Evolutionary conservation across 2,797 vertebrate species (phyloP).

Genomic region (Squalus acanthias): DNA sequence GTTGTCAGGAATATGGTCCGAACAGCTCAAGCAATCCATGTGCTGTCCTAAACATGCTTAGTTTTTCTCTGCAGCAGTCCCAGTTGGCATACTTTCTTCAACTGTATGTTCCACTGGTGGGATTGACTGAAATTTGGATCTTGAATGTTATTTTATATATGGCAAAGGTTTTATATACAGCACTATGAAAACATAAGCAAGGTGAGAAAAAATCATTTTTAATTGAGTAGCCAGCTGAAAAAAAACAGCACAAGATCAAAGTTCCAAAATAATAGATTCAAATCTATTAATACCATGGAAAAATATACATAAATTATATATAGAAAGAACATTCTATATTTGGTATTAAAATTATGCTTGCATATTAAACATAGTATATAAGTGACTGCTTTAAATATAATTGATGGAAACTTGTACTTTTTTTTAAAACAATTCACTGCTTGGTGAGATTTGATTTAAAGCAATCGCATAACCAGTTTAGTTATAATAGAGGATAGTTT

Average conservation of each 20-base stretch:
- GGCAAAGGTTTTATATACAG: not conserved
- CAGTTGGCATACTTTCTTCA: not conserved
- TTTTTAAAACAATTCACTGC: not conserved
- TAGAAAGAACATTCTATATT: constrained; percentile 27
- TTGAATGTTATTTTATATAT: not conserved
- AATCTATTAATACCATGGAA: constrained; percentile 25
- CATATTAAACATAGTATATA: not conserved
- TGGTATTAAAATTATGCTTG: constrained; percentile 21
- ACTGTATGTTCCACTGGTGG: not conserved
- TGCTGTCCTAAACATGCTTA: not conserved
- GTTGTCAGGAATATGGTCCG: not conserved
- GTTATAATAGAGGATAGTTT: constrained; percentile 30
- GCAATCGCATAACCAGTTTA: not conserved
- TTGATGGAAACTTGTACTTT: not conserved
- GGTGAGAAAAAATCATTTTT: constrained; percentile 8
- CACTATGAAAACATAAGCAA: constrained; percentile 5
- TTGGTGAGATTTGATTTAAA: constrained; percentile 1
- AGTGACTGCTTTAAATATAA: not conserved
- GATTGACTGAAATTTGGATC: not conserved
- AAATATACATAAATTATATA: constrained; percentile 34
- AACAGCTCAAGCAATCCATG: not conserved
- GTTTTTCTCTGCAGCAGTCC: not conserved
- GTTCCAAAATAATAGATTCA: not conserved
- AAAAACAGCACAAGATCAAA: constrained; percentile 20
- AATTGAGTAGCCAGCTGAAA: constrained; percentile 28